Base-by-base conservation (phyloP, 2,797 vertebrate species). In the Masticophis lateralis region DNA sequence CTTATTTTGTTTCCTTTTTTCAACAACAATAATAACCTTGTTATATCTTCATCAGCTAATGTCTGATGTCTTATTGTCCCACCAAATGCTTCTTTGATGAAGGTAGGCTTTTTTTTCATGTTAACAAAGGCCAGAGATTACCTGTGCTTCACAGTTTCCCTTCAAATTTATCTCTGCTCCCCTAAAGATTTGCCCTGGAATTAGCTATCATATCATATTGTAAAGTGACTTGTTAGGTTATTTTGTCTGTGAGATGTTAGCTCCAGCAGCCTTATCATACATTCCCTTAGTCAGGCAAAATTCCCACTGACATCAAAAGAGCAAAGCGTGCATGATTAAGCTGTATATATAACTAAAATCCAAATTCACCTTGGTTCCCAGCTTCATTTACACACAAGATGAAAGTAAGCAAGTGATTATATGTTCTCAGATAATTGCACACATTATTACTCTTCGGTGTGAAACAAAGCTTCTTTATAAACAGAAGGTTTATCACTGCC, bases 361-460 rank as follows among this genome's bases (percentile, higher is more conserved):
- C 92, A 95, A 97, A 95, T 60, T 87, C 60, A 87, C 43, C 32
- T 94, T 94, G 94, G 92, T 92, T 95, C 95, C 96, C 94, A 96
- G 0, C 86, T 87, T 28, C 47, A 20, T 56, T 92, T 83, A 16
- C 1, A 27, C 56, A 91, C 86, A 96, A 94, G 94, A 96, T 37
- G 94, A 94, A 96, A 95, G 92, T 92, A 27, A 93, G 32, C 28
- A 91, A 43, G 74, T 95, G 95, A 94, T 92, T 91, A 91, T 92
- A 93, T 96, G 94, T 88, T 95, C 28, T 88, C 9, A 95, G 95
- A 96, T 93, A 96, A 96, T 92, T 94, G 79, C 83, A 59, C 28
- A 0, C 51, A 87, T 95, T 97, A 96, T 91, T 90, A 96, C 95
- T 55, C 94, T 94, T 95, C 88, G 5, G 87, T 27, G 87, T 86